Base-by-base conservation (phyloP, 2,888 invertebrate species). In the Ophioninae sp. region DNA sequence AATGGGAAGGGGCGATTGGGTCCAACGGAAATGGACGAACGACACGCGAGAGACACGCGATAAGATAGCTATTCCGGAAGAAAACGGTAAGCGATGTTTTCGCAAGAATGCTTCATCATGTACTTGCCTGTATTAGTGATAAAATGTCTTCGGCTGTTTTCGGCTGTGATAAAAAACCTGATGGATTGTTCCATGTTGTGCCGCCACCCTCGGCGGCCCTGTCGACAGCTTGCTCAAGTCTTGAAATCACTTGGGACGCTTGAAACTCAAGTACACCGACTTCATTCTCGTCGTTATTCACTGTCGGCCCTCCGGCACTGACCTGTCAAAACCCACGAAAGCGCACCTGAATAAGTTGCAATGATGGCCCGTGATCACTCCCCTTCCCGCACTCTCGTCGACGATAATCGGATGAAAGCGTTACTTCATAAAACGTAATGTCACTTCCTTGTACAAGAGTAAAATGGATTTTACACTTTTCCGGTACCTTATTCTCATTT, bases 171-270 rank as follows among this genome's bases (percentile, higher is more conserved):
- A 90, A 95, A 93, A 92, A 94, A 92, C 85, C 94, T 91, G 88
- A 94, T 88, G 91, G 94, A 93, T 89, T 94, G 92, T 93, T 94
- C 95, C 87, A 94, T 91, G 87, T 93, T 86, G 86, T 94, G 92
- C 83, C 94, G 92, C 88, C 94, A 37, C 89, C 89, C 41, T 91
- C 91, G 50, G 91, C 90, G 44, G 91, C 91, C 50, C 88, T 91
- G 75, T 92, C 95, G 6, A 94, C 95, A 80, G 95, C 95, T 86
- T 96, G 96, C 91, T 96, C 96, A 84, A 96, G 92, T 61, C 96
- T 94, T 81, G 95, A 95, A 76, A 96, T 95, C 87, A 96, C 95
- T 91, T 96, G 95, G 5, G 96, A 96, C 73, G 96, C 96, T 92
- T 96, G 95, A 92, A 96, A 94, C 92, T 96, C 96, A 87, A 96